Evolutionary conservation across 2,888 invertebrate genomes (phyloP).

Genomic region (Protophormia terraenovae): DNA sequence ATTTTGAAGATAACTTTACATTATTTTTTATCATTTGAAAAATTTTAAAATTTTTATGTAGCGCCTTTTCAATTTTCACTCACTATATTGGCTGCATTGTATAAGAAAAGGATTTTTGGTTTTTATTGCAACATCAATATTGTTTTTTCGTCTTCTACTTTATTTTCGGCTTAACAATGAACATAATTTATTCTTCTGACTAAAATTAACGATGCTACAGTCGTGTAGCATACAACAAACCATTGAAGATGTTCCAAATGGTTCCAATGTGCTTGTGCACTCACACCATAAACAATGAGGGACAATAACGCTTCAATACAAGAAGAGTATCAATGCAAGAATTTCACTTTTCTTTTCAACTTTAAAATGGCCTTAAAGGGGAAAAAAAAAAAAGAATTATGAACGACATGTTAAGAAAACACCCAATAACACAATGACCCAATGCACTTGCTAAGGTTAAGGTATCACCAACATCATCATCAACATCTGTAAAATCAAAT

Average conservation of each 20-base stretch:
- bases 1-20: no score
- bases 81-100: not conserved
- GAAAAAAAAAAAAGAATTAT: constrained; percentile 62
- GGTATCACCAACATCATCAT: constrained; percentile 42
- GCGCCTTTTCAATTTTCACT: not conserved
- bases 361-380: constrained; percentile 16
- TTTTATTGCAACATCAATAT: constrained; percentile 48
- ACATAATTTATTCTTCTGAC: constrained; percentile 62
- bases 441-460: constrained; percentile 67
- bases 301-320: not conserved
- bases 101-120: constrained; percentile 8
- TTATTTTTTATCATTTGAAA: not conserved
- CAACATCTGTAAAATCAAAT: not conserved
- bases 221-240: not conserved
- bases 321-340: constrained; percentile 21
- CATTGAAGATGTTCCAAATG: constrained; percentile 50
- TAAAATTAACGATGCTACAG: constrained; percentile 51
- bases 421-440: constrained; percentile 68
- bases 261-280: not conserved
- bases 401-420: constrained; percentile 61
- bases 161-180: constrained; percentile 54
- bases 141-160: constrained; percentile 13
- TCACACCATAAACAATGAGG: not conserved
- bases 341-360: constrained; percentile 66
- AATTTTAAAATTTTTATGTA: not conserved